These are phyloP conservation scores for Stenoptilia bipunctidactyla DNA, from an alignment of 2,888 invertebrate genomes.

Conservation along the genomic window DNA sequence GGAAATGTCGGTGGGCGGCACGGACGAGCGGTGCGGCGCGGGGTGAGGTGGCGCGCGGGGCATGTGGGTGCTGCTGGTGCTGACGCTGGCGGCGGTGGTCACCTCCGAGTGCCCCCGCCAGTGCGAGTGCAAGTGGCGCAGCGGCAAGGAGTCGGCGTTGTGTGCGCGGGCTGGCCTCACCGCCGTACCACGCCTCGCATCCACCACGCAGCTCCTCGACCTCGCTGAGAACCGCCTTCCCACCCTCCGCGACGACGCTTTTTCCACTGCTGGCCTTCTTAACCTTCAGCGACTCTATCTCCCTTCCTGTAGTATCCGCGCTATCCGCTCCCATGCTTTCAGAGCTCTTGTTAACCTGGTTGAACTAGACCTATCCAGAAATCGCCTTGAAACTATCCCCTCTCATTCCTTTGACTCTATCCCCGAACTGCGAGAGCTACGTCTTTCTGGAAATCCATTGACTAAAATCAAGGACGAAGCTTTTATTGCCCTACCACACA, in stretches of 20 bases:
- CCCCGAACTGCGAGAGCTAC: conserved; percentile 80
- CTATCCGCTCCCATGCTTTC: conserved; percentile 80
- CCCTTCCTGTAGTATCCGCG: conserved; percentile 77
- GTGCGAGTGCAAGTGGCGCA: conserved; percentile 92
- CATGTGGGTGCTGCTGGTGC: conserved; percentile 70
- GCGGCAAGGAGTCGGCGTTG: conserved; percentile 86
- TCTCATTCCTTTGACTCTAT: conserved; percentile 80
- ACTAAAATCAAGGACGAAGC: conserved; percentile 77
- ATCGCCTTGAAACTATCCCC: conserved; percentile 77
- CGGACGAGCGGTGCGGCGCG: conserved; percentile 49
- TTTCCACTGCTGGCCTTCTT: conserved; percentile 79
- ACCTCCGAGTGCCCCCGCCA: conserved; percentile 78
- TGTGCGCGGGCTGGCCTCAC: conserved; percentile 83
- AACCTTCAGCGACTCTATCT: conserved; percentile 86
- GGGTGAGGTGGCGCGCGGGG: conserved; percentile 62
- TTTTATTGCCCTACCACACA: conserved; percentile 74
- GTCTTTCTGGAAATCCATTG: conserved; percentile 82
- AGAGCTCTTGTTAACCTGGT: conserved; percentile 84
- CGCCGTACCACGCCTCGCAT: conserved; percentile 78
- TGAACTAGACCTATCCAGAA: conserved; percentile 84
- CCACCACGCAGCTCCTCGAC: conserved; percentile 84
- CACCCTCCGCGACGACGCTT: conserved; percentile 78
- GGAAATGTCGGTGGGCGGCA: conserved; percentile 4
- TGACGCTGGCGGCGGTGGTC: conserved; percentile 58
- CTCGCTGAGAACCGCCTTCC: conserved; percentile 80